phyloP scores from a whole-genome alignment of 1,140 invertebrate species.

The Caenorhabditis latens region DNA sequence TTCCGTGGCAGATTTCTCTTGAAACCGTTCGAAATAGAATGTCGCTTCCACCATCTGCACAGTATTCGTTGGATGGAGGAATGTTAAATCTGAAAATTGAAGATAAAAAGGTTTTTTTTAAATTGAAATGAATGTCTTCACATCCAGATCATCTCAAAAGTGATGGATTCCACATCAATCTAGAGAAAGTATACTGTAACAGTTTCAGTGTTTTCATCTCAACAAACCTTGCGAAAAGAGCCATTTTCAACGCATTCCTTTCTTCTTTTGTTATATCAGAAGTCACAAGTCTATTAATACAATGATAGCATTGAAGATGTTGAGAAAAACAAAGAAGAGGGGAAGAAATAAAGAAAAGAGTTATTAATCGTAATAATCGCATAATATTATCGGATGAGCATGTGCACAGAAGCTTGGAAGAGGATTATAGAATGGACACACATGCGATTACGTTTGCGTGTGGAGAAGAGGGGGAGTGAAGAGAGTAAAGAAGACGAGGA shows the following conservation, averaged over 20 bases:
- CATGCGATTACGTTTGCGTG: slow-evolving; percentile 49
- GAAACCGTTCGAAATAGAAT: slow-evolving; percentile 1
- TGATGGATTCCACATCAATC: no score
- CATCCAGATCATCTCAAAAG: no score
- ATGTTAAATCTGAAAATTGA: slow-evolving; percentile 12
- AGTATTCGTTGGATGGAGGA: slow-evolving; percentile 43
- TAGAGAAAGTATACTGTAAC: no score
- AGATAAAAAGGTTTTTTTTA: neutral
- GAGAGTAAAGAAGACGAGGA: neutral
- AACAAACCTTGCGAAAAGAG: slow-evolving; percentile 19
- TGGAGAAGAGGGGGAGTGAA: neutral
- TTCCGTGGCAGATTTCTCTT: neutral
- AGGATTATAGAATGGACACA: slow-evolving; percentile 5
- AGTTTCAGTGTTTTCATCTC: no score
- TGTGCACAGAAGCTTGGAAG: neutral
- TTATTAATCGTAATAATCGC: slow-evolving; percentile 4
- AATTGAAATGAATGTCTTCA: no score
- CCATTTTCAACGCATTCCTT: neutral
- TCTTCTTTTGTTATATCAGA: slow-evolving; percentile 5
- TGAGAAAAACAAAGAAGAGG: slow-evolving; percentile 22
- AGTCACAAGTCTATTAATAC: neutral
- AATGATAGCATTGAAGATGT: slow-evolving; percentile 42
- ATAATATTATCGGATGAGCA: slow-evolving; percentile 55
- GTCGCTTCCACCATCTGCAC: neutral
- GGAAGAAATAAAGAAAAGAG: neutral